Evolutionary conservation across 2,888 invertebrate genomes (phyloP).

Genomic region (Tetropium fuscum): DNA sequence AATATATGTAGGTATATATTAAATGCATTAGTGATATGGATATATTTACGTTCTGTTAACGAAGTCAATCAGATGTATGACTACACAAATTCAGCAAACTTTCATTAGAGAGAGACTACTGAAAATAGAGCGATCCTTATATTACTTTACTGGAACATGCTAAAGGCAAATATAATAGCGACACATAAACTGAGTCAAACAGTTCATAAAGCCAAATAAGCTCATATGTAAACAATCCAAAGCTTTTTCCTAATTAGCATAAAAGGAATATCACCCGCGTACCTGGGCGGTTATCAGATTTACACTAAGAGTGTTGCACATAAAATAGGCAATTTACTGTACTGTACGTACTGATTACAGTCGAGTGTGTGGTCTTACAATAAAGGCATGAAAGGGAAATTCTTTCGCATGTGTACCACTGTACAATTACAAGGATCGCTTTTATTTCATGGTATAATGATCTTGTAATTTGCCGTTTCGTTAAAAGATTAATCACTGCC

Average conservation of each 20-base stretch:
- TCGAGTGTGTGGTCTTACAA: slow-evolving; percentile 36
- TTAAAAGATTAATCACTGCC: slow-evolving; percentile 3
- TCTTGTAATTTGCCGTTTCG: slow-evolving; percentile 12
- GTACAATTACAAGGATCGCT: slow-evolving; percentile 9
- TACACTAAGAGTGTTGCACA: slow-evolving; percentile 37
- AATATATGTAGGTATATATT: too few species aligned
- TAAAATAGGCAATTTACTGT: slow-evolving; percentile 44
- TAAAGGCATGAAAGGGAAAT: slow-evolving; percentile 25
- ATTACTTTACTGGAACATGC: slow-evolving; percentile 1
- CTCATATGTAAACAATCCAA: slow-evolving; percentile 18
- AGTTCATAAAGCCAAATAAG: slow-evolving; percentile 38
- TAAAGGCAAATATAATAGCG: slow-evolving; percentile 30
- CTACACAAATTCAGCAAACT: too few species aligned
- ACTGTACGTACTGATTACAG: slow-evolving; percentile 41
- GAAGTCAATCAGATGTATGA: too few species aligned
- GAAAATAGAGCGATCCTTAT: too few species aligned
- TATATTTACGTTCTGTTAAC: too few species aligned
- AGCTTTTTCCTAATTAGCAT: slow-evolving; percentile 30
- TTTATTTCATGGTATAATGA: slow-evolving; percentile 12
- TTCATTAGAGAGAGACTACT: too few species aligned
- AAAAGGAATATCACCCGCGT: slow-evolving; percentile 33
- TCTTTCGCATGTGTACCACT: slow-evolving; percentile 7
- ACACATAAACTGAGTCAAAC: slow-evolving; percentile 35
- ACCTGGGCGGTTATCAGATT: slow-evolving; percentile 37
- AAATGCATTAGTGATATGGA: too few species aligned